A percentile compares a stretch with the other conserved stretches of the same genome.
Evolutionary conservation across 2,797 vertebrate species (phyloP).

Genomic region (Crenichthys baileyi): DNA sequence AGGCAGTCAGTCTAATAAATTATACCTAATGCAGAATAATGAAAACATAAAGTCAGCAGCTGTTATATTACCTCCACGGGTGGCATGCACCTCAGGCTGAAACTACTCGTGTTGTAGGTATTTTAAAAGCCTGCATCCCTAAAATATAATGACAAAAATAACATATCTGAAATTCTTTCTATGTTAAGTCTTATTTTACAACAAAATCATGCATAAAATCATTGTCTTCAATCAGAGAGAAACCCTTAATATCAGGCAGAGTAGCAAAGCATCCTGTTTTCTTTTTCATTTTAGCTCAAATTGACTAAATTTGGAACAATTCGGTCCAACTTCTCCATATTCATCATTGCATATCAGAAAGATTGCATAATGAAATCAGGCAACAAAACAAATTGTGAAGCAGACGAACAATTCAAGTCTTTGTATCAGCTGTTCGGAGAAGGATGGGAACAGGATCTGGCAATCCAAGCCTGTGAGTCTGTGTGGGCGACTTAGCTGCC

Average conservation of each 20-base stretch:
- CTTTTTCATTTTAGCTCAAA: background rate
- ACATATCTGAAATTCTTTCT: background rate
- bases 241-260: background rate
- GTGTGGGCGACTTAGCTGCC: conserved; percentile 4
- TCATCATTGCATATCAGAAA: background rate
- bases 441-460: background rate
- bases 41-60: conserved; percentile 35
- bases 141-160: background rate
- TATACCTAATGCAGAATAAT: conserved; percentile 30
- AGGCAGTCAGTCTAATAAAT: conserved; percentile 23
- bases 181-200: background rate
- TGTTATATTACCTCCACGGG: conserved; percentile 24
- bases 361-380: background rate
- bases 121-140: background rate
- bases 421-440: conserved; percentile 6
- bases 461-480: background rate
- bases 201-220: background rate
- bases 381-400: background rate
- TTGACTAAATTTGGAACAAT: background rate
- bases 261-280: background rate
- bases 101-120: background rate
- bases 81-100: background rate
- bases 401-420: background rate
- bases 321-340: background rate
- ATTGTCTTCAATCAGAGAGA: background rate